Evolutionary conservation across 2,113 vertebrate species (phyloP), one percentile per base, ranked within the genome.

Genomic region (Muntiacus reevesi): DNA sequence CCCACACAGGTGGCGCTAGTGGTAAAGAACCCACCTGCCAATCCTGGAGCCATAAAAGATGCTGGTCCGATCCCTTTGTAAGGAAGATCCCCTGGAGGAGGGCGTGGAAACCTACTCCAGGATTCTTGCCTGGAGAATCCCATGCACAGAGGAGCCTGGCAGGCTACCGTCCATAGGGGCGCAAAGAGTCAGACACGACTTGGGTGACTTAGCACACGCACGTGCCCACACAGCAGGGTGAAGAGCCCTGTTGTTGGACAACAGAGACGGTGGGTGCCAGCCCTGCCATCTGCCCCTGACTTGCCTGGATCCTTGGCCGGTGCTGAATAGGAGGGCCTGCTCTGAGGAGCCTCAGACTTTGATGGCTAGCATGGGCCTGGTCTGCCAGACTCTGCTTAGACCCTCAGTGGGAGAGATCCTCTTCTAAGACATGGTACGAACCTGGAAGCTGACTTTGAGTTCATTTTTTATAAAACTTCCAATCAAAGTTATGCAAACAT

Each of bases 211-310:
- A 76, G 71, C 12, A 76, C 12, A 43, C 0, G 2, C 71, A 76
- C 0, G 1, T 47, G 62, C 47, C 28, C 52, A 27, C 52, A 45
- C 30, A 43, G 87, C 27, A 0, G 28, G 6, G 43, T 40, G 16
- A 40, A n/a, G 10, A n/a, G 7, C 14, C 33, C 27, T n/a, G 27
- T 25, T 0, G 1, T 21, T 23, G 45, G 84, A 62, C 83, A 57
- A 2, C 0, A 11, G 52, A 36, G 7, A 6, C 0, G 1, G 74
- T 33, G 28, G 59, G 36, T 2, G 13, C 50, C 6, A 19, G 25
- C 3, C 45, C 62, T 33, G 71, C 28, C 57, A 3, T 27, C 28
- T 47, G 40, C 3, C 21, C 43, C 8, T 10, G 25, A 2, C 27
- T 27, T 30, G 21, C 33, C 23, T 3, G 43, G 28, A 16, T 33